A percentile compares a stretch with the other conserved stretches of the same genome.
Evolutionary conservation across 64 coral and sea anemone species (phyloP).

Genomic region (Orbicella faveolata): DNA sequence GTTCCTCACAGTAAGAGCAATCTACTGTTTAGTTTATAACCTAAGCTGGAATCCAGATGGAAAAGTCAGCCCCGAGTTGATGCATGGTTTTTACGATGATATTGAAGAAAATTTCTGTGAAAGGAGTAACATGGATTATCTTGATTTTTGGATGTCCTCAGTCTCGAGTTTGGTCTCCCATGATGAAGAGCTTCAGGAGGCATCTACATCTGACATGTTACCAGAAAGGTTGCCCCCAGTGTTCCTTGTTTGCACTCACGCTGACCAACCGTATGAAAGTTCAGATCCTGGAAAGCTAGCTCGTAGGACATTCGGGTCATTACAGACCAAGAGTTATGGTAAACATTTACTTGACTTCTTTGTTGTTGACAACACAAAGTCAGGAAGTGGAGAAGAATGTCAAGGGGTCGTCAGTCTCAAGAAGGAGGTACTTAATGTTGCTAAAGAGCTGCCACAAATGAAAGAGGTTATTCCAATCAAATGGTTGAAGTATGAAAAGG

Average conservation of each 20-base stretch:
- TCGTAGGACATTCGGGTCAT: not conserved
- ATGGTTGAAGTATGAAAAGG: constrained; percentile 23
- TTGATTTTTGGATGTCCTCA: constrained; percentile 25
- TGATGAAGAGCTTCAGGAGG: not conserved
- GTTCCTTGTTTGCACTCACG: constrained; percentile 13
- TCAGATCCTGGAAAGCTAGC: not conserved
- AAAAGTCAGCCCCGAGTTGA: not conserved
- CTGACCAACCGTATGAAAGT: not conserved
- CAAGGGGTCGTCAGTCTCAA: not conserved
- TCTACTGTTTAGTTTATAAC: not conserved
- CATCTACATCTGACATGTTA: not conserved
- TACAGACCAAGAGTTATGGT: not conserved
- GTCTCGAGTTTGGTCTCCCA: not conserved
- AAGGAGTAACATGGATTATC: not conserved
- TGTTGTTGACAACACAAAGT: constrained; percentile 24
- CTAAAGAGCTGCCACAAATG: not conserved
- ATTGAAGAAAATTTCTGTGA: not conserved
- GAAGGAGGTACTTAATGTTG: not conserved
- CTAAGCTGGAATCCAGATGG: not conserved
- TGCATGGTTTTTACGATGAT: not conserved
- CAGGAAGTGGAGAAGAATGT: constrained; percentile 1
- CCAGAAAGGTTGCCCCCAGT: not conserved
- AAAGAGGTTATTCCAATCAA: constrained; percentile 18
- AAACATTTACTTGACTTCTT: not conserved
- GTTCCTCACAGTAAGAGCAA: not conserved